phyloP scores from a whole-genome alignment of 2,797 vertebrate species.

The Malurus leucopterus region DNA sequence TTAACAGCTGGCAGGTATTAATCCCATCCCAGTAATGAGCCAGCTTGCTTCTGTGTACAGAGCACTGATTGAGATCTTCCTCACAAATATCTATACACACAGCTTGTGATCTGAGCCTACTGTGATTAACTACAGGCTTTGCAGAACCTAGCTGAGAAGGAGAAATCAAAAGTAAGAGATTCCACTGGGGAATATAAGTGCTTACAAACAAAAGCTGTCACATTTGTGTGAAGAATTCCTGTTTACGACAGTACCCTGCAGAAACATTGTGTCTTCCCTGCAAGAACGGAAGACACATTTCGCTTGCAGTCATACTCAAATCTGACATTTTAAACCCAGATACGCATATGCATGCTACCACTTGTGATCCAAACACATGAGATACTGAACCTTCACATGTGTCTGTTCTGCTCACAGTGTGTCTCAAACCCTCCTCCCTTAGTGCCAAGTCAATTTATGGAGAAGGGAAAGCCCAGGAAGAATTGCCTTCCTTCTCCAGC shows the following conservation, averaged over 20 bases:
- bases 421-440: not conserved
- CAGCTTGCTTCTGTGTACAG: not conserved
- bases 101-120: not conserved
- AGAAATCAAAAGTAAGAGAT: not conserved
- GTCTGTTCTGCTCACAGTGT: not conserved
- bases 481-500: not conserved
- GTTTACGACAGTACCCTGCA: not conserved
- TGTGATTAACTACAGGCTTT: not conserved
- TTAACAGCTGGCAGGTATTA: conserved; percentile 47
- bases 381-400: not conserved
- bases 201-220: not conserved
- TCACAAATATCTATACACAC: not conserved
- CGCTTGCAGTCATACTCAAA: not conserved
- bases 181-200: not conserved
- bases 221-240: not conserved
- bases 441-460: not conserved
- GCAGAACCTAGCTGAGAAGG: not conserved
- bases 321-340: not conserved
- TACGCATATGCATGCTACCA: not conserved
- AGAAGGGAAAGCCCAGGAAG: not conserved
- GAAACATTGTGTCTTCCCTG: not conserved
- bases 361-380: not conserved
- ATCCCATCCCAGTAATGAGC: not conserved
- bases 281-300: not conserved
- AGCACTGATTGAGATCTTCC: conserved; percentile 32